Percentiles rank a stretch among this genome's conserved stretches.
Conservation (phyloP, 2,113 vertebrate species). For the Clarias gariepinus region DNA sequence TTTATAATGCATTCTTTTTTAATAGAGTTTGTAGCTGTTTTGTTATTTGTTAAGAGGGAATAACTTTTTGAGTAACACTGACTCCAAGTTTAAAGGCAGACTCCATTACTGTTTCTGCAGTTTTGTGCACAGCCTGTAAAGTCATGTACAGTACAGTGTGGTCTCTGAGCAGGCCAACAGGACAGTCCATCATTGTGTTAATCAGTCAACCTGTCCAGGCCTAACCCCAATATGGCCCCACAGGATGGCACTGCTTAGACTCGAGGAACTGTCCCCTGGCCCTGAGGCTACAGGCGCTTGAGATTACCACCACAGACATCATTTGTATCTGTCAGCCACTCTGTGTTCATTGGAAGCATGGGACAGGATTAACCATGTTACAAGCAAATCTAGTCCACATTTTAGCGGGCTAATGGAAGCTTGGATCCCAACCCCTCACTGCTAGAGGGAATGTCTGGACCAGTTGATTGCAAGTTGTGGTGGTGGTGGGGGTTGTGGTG, state of each 20-base stretch:
- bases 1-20: too few species aligned
- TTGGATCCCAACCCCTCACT: constrained; percentile 58
- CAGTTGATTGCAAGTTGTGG: constrained; percentile 34
- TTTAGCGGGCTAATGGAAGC: constrained; percentile 65
- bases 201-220: constrained; percentile 60
- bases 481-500: constrained; percentile 11
- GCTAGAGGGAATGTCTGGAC: constrained; percentile 51
- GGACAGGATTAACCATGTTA: constrained; percentile 67
- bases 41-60: background rate
- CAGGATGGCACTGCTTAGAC: constrained; percentile 66
- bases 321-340: constrained; percentile 71
- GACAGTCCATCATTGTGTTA: constrained; percentile 62
- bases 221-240: constrained; percentile 59
- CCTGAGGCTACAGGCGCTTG: constrained; percentile 59
- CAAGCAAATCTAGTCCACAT: constrained; percentile 65
- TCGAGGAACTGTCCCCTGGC: constrained; percentile 63
- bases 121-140: background rate
- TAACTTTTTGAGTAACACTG: background rate
- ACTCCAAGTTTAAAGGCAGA: background rate
- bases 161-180: constrained; percentile 33
- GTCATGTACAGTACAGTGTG: constrained; percentile 5
- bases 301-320: constrained; percentile 63
- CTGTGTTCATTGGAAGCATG: constrained; percentile 59
- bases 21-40: too few species aligned
- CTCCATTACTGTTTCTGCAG: background rate